phyloP scores from a whole-genome alignment of 2,113 vertebrate genomes.

The Takifugu bimaculatus region DNA sequence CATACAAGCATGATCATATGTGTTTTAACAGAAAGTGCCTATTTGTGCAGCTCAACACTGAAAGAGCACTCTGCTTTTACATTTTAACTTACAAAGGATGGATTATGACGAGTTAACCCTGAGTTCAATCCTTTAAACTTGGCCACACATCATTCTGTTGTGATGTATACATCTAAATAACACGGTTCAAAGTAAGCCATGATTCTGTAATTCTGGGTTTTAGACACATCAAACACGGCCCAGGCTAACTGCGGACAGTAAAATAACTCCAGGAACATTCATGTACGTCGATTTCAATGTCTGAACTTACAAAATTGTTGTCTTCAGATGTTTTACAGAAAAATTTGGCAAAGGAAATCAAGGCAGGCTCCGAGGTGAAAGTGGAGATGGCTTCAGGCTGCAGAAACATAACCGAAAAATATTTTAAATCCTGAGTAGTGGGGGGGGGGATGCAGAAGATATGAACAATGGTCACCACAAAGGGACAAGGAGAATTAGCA shows the following conservation, averaged over 20 bases:
- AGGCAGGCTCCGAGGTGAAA: slow-evolving; percentile 91
- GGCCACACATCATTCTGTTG: not conserved
- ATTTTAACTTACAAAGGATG: not conserved
- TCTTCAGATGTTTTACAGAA: slow-evolving; percentile 88
- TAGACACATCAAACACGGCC: not conserved
- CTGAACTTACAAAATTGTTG: slow-evolving; percentile 77
- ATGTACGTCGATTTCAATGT: not conserved
- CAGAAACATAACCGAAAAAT: slow-evolving; percentile 1
- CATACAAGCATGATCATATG: too few species aligned
- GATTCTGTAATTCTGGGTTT: not conserved
- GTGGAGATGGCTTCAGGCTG: slow-evolving; percentile 94
- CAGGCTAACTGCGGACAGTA: not conserved
- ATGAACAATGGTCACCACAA: not conserved
- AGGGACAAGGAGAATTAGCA: not conserved
- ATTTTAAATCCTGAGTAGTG: not conserved
- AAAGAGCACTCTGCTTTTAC: not conserved
- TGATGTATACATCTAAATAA: not conserved
- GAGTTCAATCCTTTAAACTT: not conserved
- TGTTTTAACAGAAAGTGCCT: not conserved
- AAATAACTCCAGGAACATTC: not conserved
- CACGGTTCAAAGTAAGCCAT: not conserved
- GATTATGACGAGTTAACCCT: not conserved
- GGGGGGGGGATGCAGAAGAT: not conserved
- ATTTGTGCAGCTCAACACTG: not conserved
- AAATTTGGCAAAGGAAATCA: slow-evolving; percentile 92